phyloP scores from a whole-genome alignment of 2,888 invertebrate genomes.

The Brenthis daphne region DNA sequence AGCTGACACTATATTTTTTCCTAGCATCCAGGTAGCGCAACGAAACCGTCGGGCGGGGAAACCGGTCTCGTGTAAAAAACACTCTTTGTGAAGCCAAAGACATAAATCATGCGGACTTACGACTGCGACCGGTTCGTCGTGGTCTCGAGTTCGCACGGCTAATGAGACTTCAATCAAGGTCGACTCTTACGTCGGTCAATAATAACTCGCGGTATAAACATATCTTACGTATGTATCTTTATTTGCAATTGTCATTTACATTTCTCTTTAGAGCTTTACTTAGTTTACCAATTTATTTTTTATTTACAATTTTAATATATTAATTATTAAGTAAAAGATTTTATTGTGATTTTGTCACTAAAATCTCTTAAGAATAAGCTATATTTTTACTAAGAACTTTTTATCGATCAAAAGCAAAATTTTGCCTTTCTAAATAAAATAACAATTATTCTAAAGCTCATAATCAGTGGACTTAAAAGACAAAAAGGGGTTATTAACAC shows the following conservation, averaged over 20 bases:
- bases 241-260: constrained; percentile 20
- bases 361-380: no score
- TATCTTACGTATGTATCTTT: constrained; percentile 27
- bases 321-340: no score
- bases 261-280: constrained; percentile 7
- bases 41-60: constrained; percentile 61
- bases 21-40: constrained; percentile 74
- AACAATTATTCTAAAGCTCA: background rate
- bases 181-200: constrained; percentile 60
- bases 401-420: no score
- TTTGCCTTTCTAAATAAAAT: background rate
- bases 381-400: no score
- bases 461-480: constrained; percentile 15
- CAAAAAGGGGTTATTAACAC: constrained; percentile 52
- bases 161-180: constrained; percentile 81
- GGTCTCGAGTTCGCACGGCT: constrained; percentile 60
- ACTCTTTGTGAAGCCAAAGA: constrained; percentile 65
- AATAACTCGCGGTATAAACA: constrained; percentile 51
- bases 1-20: constrained; percentile 69
- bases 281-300: no score
- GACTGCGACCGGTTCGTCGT: constrained; percentile 67
- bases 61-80: constrained; percentile 66
- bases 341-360: no score
- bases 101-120: constrained; percentile 79
- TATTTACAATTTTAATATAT: no score